Percentiles rank a stretch among this genome's conserved stretches.
Conservation (phyloP, 2,797 vertebrate genomes). For the Poecilia velifera region DNA sequence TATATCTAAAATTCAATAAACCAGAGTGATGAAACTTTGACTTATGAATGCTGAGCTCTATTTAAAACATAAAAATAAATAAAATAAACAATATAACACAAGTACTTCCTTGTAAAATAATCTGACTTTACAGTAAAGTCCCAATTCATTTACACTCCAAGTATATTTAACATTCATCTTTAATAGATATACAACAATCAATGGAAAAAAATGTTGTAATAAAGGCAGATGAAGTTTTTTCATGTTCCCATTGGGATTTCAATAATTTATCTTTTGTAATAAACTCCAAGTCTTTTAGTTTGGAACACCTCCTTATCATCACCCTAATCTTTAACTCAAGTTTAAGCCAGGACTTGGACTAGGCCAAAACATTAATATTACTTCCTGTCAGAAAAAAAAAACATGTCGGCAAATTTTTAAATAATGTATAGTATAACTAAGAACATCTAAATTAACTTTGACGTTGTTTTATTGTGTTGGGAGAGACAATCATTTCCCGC, state of each 20-base stretch:
- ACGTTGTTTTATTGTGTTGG: not conserved
- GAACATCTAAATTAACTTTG: not conserved
- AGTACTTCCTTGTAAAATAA: not conserved
- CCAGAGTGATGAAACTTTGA: not conserved
- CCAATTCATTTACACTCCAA: not conserved
- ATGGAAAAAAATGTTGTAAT: too few species aligned
- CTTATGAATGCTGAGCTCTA: not conserved
- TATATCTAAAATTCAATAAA: not conserved
- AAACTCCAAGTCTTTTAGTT: too few species aligned
- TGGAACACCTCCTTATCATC: too few species aligned
- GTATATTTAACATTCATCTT: not conserved
- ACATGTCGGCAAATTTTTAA: too few species aligned
- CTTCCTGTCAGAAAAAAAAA: too few species aligned
- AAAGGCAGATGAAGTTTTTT: too few species aligned
- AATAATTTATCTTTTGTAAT: too few species aligned
- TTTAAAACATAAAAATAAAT: not conserved
- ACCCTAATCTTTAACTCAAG: too few species aligned
- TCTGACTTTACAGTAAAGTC: not conserved
- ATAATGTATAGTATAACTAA: too few species aligned
- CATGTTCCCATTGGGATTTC: too few species aligned
- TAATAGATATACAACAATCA: not conserved
- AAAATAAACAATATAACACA: not conserved
- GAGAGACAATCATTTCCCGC: not conserved
- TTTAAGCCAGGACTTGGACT: too few species aligned
- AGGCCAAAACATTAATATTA: too few species aligned